phyloP scores from a whole-genome alignment of 2,113 vertebrate species.

The Pyxicephalus adspersus region DNA sequence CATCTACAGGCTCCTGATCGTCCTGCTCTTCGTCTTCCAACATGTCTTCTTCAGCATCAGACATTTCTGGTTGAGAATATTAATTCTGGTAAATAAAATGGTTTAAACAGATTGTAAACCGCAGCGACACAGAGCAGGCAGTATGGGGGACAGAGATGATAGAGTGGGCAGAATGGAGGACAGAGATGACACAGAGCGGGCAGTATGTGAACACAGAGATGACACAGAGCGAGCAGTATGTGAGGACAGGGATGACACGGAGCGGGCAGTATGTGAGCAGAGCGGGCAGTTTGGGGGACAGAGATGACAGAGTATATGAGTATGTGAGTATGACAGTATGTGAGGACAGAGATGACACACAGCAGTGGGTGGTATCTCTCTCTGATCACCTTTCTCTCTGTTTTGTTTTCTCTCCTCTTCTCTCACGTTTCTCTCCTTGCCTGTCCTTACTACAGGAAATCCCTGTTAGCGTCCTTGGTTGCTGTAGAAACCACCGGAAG shows the following conservation, averaged over 20 bases:
- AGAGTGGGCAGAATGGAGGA: background rate
- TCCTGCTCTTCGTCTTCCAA: constrained; percentile 52
- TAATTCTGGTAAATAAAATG: background rate
- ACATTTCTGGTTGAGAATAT: constrained; percentile 61
- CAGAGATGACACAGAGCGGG: background rate
- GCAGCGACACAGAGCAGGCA: background rate
- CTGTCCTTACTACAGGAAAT: background rate
- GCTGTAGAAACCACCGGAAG: constrained; percentile 28
- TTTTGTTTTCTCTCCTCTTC: constrained; percentile 1
- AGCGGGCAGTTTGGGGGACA: too few relatives aligned
- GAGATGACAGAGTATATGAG: too few relatives aligned
- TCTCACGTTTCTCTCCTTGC: background rate
- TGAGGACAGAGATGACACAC: background rate
- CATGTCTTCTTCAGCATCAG: constrained; percentile 60
- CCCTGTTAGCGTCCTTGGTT: constrained; percentile 8
- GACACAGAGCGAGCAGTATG: background rate
- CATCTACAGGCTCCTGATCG: constrained; percentile 58
- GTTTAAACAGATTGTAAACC: background rate
- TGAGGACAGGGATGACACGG: background rate
- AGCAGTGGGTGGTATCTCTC: background rate
- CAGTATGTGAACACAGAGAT: background rate
- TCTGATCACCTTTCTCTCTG: background rate
- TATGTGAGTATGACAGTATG: too few relatives aligned
- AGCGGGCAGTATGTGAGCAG: too few relatives aligned
- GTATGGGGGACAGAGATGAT: background rate